phyloP scores from a whole-genome alignment of 2,888 invertebrate genomes.

The Tenthredo amoena region DNA sequence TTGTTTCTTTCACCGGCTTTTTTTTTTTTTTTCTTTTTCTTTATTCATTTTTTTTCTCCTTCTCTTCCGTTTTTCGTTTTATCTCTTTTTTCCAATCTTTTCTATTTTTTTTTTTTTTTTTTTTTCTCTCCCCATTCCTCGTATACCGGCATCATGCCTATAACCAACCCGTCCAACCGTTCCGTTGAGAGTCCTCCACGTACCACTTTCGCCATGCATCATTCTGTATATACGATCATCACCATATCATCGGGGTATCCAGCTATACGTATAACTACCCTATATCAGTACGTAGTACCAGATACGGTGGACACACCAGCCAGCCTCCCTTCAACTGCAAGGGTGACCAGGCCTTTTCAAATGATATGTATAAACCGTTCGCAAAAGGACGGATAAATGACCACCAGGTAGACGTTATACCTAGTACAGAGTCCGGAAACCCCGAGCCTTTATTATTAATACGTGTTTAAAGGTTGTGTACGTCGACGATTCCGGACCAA shows the following conservation, averaged over 20 bases:
- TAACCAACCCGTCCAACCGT: neutral
- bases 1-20: neutral
- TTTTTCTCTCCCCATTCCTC: neutral
- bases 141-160: neutral
- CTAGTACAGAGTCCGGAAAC: neutral
- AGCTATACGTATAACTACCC: neutral
- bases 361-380: neutral
- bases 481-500: neutral
- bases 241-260: neutral
- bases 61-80: neutral
- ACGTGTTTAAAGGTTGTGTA: neutral
- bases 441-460: neutral
- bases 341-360: neutral
- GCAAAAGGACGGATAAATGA: neutral
- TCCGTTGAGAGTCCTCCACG: neutral
- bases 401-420: neutral
- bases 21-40: neutral
- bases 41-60: neutral
- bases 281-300: neutral
- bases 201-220: neutral
- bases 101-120: neutral
- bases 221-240: neutral
- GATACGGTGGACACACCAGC: neutral
- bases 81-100: neutral
- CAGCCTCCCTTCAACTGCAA: neutral